phyloP scores from a whole-genome alignment of 2,888 invertebrate species.

The Apeira syringaria region DNA sequence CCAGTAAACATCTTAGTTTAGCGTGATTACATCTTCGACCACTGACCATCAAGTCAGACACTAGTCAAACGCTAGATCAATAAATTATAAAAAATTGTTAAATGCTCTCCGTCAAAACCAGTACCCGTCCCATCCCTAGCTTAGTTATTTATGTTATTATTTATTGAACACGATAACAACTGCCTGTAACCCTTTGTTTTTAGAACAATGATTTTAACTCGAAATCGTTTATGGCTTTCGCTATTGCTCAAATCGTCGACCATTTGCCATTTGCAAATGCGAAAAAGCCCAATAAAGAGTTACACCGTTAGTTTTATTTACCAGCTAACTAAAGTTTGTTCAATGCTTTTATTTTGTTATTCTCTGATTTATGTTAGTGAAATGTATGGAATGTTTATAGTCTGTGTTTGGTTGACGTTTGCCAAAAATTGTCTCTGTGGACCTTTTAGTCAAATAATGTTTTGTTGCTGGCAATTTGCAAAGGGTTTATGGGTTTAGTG shows the following conservation, averaged over 20 bases:
- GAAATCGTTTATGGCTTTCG: conserved; percentile 52
- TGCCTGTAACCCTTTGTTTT: conserved; percentile 55
- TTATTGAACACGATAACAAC: conserved; percentile 43
- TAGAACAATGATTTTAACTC: conserved; percentile 49
- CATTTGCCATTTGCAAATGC: conserved; percentile 19
- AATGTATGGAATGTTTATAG: conserved; percentile 24
- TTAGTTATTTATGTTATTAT: conserved; percentile 55
- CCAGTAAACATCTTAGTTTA: too few relatives aligned
- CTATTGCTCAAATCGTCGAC: conserved; percentile 16
- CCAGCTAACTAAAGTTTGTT: neutral
- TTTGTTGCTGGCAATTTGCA: conserved; percentile 13
- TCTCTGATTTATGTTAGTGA: conserved; percentile 21
- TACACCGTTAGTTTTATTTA: conserved; percentile 26
- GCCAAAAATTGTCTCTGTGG: conserved; percentile 18
- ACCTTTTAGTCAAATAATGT: conserved; percentile 16
- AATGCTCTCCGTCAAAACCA: conserved; percentile 6
- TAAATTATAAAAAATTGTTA: too few relatives aligned
- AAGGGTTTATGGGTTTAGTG: conserved; percentile 10
- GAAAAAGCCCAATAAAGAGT: conserved; percentile 32
- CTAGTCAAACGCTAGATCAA: too few relatives aligned
- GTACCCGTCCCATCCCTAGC: conserved; percentile 15
- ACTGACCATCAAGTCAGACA: too few relatives aligned
- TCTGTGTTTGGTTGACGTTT: conserved; percentile 13
- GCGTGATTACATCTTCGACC: too few relatives aligned
- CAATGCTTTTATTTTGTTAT: conserved; percentile 18